phyloP scores from a whole-genome alignment of 2,113 vertebrate species.

The Seriola quinqueradiata region DNA sequence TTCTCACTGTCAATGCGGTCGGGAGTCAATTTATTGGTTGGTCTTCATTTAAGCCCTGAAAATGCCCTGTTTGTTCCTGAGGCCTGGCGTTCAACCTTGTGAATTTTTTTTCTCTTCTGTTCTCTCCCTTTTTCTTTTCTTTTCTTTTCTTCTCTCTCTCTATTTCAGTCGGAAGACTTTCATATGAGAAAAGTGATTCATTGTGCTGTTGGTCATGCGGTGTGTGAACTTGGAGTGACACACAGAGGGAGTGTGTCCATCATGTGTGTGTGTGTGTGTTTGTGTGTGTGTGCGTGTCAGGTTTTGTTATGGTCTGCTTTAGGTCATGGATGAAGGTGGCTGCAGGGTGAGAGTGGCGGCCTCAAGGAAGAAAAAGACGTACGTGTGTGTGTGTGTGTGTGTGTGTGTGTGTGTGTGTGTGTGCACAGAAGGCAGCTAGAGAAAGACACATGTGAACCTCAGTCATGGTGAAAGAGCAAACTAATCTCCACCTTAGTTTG shows the following conservation, averaged over 20 bases:
- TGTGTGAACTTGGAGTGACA: constrained; percentile 41
- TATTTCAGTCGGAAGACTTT: constrained; percentile 12
- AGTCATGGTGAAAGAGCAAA: constrained; percentile 62
- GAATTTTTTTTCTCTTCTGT: constrained; percentile 19
- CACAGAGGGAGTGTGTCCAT: background rate
- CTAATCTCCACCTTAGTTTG: constrained; percentile 54
- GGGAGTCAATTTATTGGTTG: constrained; percentile 44
- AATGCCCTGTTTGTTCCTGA: constrained; percentile 31
- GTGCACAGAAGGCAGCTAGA: background rate
- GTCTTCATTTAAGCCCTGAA: constrained; percentile 50
- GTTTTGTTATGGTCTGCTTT: constrained; percentile 29
- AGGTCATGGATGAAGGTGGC: constrained; percentile 48
- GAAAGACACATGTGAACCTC: constrained; percentile 43
- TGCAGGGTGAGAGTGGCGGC: constrained; percentile 28
- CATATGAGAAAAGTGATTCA: constrained; percentile 33
- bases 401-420: background rate
- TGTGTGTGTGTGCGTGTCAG: background rate
- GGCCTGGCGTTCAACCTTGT: constrained; percentile 16
- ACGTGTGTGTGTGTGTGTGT: constrained; percentile 8
- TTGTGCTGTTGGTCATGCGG: constrained; percentile 17
- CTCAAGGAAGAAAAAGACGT: constrained; percentile 25
- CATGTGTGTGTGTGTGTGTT: background rate
- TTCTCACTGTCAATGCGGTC: constrained; percentile 28
- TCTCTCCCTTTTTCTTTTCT: background rate
- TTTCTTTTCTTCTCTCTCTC: constrained; percentile 2